Evolutionary conservation across 2,113 vertebrate genomes (phyloP).

Genomic region (Cavia porcellus): DNA sequence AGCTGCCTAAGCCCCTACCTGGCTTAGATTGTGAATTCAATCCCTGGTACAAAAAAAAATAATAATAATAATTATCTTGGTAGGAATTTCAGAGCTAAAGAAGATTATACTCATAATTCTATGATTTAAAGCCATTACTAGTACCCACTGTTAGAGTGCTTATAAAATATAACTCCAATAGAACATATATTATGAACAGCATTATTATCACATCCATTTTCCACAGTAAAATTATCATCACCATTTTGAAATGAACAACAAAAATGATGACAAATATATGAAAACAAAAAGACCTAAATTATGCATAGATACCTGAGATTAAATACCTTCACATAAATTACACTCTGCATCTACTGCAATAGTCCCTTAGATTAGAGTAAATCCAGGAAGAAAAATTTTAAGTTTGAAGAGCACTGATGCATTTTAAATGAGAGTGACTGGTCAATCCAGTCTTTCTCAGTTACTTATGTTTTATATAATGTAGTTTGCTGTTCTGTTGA

Average conservation of each 20-base stretch:
- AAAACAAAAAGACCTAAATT: background rate
- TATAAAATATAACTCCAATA: background rate
- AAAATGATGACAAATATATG: background rate
- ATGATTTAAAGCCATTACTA: background rate
- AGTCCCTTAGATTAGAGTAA: background rate
- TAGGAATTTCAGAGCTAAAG: background rate
- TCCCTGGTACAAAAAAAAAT: no score
- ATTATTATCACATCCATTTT: background rate
- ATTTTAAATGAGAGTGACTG: background rate
- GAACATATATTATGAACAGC: background rate
- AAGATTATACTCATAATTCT: background rate
- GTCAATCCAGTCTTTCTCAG: background rate
- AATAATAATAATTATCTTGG: background rate
- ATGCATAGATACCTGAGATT: background rate
- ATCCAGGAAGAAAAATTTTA: background rate
- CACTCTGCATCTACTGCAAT: background rate
- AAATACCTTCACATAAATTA: background rate
- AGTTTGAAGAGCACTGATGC: background rate
- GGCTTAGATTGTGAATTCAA: no score
- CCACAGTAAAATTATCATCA: background rate
- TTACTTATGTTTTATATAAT: background rate
- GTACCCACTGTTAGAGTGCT: background rate
- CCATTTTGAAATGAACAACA: background rate
- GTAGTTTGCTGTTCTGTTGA: background rate
- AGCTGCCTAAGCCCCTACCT: no score